These are phyloP conservation scores for Drosophila greeni DNA, from an alignment of 2,888 invertebrate genomes.

Conservation along the genomic window DNA sequence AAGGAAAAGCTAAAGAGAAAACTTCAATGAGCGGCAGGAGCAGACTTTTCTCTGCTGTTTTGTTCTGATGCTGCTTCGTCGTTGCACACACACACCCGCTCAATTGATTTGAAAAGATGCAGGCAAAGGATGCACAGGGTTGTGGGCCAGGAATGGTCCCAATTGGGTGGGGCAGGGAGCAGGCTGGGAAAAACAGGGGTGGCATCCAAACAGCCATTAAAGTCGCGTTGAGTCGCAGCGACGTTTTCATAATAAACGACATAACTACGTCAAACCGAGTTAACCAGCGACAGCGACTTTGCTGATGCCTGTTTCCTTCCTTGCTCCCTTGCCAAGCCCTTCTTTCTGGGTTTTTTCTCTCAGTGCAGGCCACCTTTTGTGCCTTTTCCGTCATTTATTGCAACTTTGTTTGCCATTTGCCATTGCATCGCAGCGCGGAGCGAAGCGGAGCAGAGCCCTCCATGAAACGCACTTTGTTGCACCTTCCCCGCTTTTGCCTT, in stretches of 20 bases:
- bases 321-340: background rate
- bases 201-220: slow-evolving; percentile 65
- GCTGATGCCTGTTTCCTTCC: background rate
- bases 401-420: slow-evolving; percentile 63
- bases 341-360: slow-evolving; percentile 8
- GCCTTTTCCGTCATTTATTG: slow-evolving; percentile 74
- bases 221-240: slow-evolving; percentile 64
- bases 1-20: slow-evolving; percentile 38
- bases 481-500: slow-evolving; percentile 25
- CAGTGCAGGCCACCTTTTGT: slow-evolving; percentile 38
- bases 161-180: background rate
- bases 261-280: slow-evolving; percentile 74
- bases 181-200: background rate
- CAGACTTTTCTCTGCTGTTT: slow-evolving; percentile 50
- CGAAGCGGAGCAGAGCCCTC: background rate
- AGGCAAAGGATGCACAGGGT: slow-evolving; percentile 40
- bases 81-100: slow-evolving; percentile 40
- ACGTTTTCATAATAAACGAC: slow-evolving; percentile 72
- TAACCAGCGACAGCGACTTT: slow-evolving; percentile 46
- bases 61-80: slow-evolving; percentile 33
- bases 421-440: background rate
- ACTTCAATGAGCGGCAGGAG: slow-evolving; percentile 46
- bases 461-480: slow-evolving; percentile 47
- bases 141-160: slow-evolving; percentile 2
- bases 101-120: slow-evolving; percentile 74